These are phyloP conservation scores for Drosophila orosa DNA, from an alignment of 1,140 invertebrate species.

Conservation along the genomic window DNA sequence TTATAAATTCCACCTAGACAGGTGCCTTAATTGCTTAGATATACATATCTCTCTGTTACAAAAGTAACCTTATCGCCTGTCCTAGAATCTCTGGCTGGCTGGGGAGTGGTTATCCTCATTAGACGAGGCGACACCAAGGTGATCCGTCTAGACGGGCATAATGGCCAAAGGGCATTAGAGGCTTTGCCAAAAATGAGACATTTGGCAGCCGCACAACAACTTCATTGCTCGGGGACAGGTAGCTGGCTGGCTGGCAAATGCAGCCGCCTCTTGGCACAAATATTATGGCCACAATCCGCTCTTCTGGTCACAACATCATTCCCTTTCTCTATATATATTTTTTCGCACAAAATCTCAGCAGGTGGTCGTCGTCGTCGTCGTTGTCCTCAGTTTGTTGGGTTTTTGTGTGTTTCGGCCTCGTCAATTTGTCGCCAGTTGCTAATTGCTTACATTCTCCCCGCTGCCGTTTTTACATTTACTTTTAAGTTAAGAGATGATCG, in stretches of 20 bases:
- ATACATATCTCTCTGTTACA: background rate
- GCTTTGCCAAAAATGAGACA: constrained; percentile 56
- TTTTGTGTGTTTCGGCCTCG: constrained; percentile 44
- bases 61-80: constrained; percentile 6
- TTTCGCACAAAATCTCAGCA: constrained; percentile 76
- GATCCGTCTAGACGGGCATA: constrained; percentile 65
- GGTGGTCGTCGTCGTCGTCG: constrained; percentile 42
- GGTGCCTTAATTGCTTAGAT: background rate
- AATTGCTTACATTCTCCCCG: constrained; percentile 58
- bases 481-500: constrained; percentile 35
- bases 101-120: constrained; percentile 45
- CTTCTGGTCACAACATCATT: constrained; percentile 49
- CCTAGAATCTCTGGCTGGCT: constrained; percentile 1
- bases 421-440: constrained; percentile 81
- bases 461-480: constrained; percentile 18
- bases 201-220: constrained; percentile 63
- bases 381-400: constrained; percentile 8
- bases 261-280: constrained; percentile 52
- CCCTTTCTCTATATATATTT: constrained; percentile 9
- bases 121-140: constrained; percentile 26
- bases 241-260: constrained; percentile 18
- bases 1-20: background rate
- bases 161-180: constrained; percentile 36
- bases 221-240: constrained; percentile 58
- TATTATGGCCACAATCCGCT: constrained; percentile 76